Conservation (phyloP, 2,113 vertebrate genomes). For the Mus pahari region DNA sequence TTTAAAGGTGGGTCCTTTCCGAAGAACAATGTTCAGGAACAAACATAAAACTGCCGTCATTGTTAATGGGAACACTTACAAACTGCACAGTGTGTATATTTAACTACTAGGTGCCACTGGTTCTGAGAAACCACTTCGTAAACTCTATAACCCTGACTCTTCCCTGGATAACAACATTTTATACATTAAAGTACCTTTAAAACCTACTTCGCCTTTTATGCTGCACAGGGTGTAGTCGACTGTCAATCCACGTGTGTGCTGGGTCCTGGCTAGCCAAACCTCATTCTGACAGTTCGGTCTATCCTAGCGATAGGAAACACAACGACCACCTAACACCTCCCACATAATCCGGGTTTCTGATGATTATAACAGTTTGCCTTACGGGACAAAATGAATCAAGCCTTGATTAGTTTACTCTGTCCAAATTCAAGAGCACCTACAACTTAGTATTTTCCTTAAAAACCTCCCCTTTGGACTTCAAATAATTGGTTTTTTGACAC, state of each 20-base stretch:
- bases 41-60: background rate
- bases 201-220: background rate
- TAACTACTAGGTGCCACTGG: slow-evolving; percentile 7
- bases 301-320: background rate
- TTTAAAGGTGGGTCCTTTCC: slow-evolving; percentile 10
- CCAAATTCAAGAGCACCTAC: background rate
- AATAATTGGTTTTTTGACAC: slow-evolving; percentile 45
- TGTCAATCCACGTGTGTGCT: background rate
- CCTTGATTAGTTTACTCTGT: background rate
- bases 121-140: slow-evolving; percentile 9
- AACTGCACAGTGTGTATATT: slow-evolving; percentile 5
- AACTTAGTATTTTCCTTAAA: slow-evolving; percentile 26
- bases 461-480: background rate
- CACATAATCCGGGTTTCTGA: slow-evolving; percentile 22
- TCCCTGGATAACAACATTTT: background rate
- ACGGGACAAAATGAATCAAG: background rate
- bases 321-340: slow-evolving; percentile 41
- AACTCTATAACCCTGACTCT: background rate
- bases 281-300: slow-evolving; percentile 47
- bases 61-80: slow-evolving; percentile 16
- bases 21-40: slow-evolving; percentile 39
- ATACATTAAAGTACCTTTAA: background rate
- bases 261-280: background rate
- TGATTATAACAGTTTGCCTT: background rate
- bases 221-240: background rate